Base-by-base conservation (phyloP, 2,797 vertebrate genomes). In the Crenuchus spilurus region DNA sequence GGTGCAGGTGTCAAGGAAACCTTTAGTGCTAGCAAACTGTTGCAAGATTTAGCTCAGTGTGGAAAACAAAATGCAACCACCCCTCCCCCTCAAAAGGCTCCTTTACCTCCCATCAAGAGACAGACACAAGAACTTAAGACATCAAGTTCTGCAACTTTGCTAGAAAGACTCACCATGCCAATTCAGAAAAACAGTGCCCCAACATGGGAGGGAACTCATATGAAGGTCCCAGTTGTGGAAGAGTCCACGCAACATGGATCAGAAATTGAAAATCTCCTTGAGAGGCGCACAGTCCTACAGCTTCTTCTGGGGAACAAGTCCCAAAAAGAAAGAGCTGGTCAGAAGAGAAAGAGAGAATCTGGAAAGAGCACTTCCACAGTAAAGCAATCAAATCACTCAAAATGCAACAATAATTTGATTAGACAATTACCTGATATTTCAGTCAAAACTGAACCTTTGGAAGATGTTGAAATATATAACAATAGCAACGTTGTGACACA, bases 11-110 rank as follows among this genome's bases (percentile, higher is more conserved):
- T 90, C 0, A 91, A 94, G 77, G 95, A 94, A 83, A 90, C 93
- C 35, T 99, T 99, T 82, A 98, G 97, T 78, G 98, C 98, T 85
- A 99, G 98, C 86, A 99, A 98, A 89, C 90, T 99, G 84, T 90
- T 99, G 88, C 97, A 99, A 80, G 97, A 99, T 83, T 92, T 99
- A 76, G 98, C 98, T 51, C 96, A 98, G 54, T 98, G 96, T 37
- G 97, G 97, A 75, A 88, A 92, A 85, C 93, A 82, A 79, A 90
- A 84, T 1, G 80, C 88, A 39, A 87, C 91, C 3, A 83, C 90
- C 31, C 90, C 92, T 54, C 87, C 92, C 18, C 88, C 91, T 41
- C 79, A 82, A 10, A 82, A 83, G 18, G 14, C 74, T 55, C 60
- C 73, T 39, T 70, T 82, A 58, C 84, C 89, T 74, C 63, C 89